Percentiles rank a stretch among this genome's conserved stretches.
phyloP scores from a whole-genome alignment of 2,113 vertebrate species.

The Cricetomys ansorgei region DNA sequence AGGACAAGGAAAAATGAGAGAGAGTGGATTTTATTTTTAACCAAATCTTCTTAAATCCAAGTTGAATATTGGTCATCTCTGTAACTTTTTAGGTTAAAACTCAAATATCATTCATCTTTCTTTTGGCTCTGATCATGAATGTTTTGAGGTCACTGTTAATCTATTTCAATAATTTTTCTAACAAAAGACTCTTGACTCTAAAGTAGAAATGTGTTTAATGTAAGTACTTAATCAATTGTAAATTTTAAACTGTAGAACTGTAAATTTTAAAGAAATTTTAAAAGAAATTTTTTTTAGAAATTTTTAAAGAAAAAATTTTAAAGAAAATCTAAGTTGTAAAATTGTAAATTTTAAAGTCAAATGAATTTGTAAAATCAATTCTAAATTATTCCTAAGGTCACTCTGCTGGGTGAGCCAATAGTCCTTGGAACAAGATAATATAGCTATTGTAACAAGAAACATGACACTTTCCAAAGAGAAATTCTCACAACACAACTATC shows the following conservation, averaged over 20 bases:
- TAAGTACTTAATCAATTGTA: conserved; percentile 67
- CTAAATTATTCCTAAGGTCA: conserved; percentile 60
- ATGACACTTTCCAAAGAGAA: conserved; percentile 41
- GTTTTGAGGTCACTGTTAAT: conserved; percentile 69
- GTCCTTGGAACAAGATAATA: conserved; percentile 45
- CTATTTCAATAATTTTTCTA: conserved; percentile 68
- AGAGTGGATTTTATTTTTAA: background rate
- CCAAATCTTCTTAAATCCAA: conserved; percentile 70
- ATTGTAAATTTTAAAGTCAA: conserved; percentile 69
- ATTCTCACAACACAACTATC: conserved; percentile 9
- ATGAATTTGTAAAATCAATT: conserved; percentile 24
- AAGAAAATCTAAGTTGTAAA: too few species aligned
- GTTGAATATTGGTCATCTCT: conserved; percentile 51
- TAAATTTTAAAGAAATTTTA: conserved; percentile 69
- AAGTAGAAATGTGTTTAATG: conserved; percentile 68
- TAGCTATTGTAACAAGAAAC: conserved; percentile 39
- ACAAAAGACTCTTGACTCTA: conserved; percentile 69
- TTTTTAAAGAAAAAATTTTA: too few species aligned
- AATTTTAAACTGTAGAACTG: conserved; percentile 60
- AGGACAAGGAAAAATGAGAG: background rate
- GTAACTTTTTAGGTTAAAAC: conserved; percentile 60
- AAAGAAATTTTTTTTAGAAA: too few species aligned
- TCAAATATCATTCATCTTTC: conserved; percentile 72
- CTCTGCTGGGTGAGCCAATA: conserved; percentile 40
- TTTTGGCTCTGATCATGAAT: conserved; percentile 57